Percentiles rank a stretch among this genome's conserved stretches.
Conservation (phyloP, 2,113 vertebrate genomes). For the Callipepla californica region DNA sequence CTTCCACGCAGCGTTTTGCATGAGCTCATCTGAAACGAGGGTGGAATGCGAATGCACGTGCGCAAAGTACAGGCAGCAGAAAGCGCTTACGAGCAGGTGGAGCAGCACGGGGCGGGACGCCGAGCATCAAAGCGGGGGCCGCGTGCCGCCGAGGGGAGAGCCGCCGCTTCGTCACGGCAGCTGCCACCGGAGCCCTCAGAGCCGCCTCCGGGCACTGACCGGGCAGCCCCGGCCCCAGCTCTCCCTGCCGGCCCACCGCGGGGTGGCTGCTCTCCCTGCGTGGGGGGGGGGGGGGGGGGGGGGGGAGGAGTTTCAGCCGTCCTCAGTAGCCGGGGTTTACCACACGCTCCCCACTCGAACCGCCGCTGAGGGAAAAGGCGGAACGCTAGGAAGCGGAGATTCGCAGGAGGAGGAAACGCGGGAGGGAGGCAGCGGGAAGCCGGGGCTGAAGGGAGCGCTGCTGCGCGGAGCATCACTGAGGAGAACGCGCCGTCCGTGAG, state of each 20-base stretch:
- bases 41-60: not conserved
- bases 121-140: no score
- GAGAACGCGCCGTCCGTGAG: not conserved
- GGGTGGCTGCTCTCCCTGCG: not conserved
- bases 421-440: fast-evolving
- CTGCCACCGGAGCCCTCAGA: not conserved
- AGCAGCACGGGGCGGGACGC: not conserved
- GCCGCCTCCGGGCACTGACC: not conserved
- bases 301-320: not conserved
- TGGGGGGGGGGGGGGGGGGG: not conserved
- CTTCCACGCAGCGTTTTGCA: not conserved
- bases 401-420: fast-evolving
- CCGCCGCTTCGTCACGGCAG: not conserved
- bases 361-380: not conserved
- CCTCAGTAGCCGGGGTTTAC: no score
- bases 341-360: not conserved
- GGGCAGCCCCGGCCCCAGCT: not conserved
- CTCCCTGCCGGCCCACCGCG: not conserved
- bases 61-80: not conserved
- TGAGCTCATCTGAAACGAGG: not conserved
- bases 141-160: not conserved
- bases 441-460: not conserved
- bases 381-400: not conserved
- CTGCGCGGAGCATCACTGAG: no score
- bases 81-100: not conserved